Percentiles rank a stretch among this genome's conserved stretches.
These are phyloP conservation scores for Philereme vetulata DNA, from an alignment of 2,888 invertebrate genomes.

Conservation along the genomic window DNA sequence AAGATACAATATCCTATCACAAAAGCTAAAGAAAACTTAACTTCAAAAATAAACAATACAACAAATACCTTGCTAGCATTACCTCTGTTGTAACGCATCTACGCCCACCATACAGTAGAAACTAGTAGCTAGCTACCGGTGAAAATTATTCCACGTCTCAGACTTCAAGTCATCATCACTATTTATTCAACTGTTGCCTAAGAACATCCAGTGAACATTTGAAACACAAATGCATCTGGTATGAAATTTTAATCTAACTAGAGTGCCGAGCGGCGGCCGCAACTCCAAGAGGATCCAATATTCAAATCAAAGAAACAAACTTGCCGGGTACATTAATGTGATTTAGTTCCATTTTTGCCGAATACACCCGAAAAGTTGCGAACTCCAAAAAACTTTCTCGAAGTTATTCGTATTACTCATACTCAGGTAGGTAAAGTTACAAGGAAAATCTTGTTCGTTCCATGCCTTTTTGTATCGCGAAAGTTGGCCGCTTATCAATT, in stretches of 20 bases:
- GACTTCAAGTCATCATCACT: slow-evolving; percentile 29
- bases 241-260: slow-evolving; percentile 51
- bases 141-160: slow-evolving; percentile 24
- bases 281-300: slow-evolving; percentile 47
- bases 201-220: slow-evolving; percentile 43
- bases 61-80: neutral
- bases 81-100: neutral
- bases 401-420: slow-evolving; percentile 61
- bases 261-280: slow-evolving; percentile 40
- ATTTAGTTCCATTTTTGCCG: slow-evolving; percentile 64
- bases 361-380: slow-evolving; percentile 51
- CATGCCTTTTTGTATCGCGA: slow-evolving; percentile 50
- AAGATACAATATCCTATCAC: too few relatives aligned
- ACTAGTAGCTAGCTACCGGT: neutral
- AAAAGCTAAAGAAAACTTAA: too few relatives aligned
- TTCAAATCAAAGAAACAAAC: slow-evolving; percentile 61
- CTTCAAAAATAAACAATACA: too few relatives aligned
- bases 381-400: slow-evolving; percentile 51
- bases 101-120: neutral
- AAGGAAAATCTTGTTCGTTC: slow-evolving; percentile 48
- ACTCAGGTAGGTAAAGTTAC: slow-evolving; percentile 68
- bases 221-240: slow-evolving; percentile 48
- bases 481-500: slow-evolving; percentile 65
- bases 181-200: slow-evolving; percentile 40
- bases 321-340: slow-evolving; percentile 57